Percentiles rank a stretch among this genome's conserved stretches.
phyloP scores from a whole-genome alignment of 2,797 vertebrate genomes.

The Paedocypris micromegethes region DNA sequence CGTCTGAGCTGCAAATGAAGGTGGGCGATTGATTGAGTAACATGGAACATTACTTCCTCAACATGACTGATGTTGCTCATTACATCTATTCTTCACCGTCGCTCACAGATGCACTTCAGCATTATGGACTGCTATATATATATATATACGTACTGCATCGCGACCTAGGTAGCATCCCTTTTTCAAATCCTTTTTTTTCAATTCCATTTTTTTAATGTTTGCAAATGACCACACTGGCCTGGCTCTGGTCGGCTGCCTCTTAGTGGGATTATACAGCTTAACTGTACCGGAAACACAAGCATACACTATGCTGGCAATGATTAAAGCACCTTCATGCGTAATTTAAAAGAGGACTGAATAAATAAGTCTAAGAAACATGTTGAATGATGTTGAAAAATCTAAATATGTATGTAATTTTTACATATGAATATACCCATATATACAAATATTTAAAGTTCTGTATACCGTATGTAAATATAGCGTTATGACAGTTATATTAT shows the following conservation, averaged over 20 bases:
- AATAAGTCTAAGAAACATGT: too few species aligned
- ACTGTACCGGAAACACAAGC: conserved; percentile 69
- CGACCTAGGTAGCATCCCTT: background rate
- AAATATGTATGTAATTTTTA: too few species aligned
- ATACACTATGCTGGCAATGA: conserved; percentile 61
- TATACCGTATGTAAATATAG: too few species aligned
- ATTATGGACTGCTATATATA: background rate
- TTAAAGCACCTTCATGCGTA: conserved; percentile 52
- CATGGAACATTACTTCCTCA: conserved; percentile 56
- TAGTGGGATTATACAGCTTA: conserved; percentile 70
- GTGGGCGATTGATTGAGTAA: conserved; percentile 20
- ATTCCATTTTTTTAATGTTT: conserved; percentile 58
- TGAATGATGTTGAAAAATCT: too few species aligned
- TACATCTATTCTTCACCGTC: conserved; percentile 19
- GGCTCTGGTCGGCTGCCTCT: conserved; percentile 58
- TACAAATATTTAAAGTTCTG: too few species aligned
- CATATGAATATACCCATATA: too few species aligned
- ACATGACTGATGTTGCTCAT: conserved; percentile 54
- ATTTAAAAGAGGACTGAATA: background rate
- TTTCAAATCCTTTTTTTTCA: conserved; percentile 10
- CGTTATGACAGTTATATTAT: too few species aligned
- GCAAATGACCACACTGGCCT: conserved; percentile 59
- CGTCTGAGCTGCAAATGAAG: conserved; percentile 36
- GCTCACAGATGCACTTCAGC: conserved; percentile 6
- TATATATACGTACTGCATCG: background rate